Evolutionary conservation across 2,113 vertebrate species (phyloP), one percentile per base, ranked within the genome.

Genomic region (Microcebus jonahi): DNA sequence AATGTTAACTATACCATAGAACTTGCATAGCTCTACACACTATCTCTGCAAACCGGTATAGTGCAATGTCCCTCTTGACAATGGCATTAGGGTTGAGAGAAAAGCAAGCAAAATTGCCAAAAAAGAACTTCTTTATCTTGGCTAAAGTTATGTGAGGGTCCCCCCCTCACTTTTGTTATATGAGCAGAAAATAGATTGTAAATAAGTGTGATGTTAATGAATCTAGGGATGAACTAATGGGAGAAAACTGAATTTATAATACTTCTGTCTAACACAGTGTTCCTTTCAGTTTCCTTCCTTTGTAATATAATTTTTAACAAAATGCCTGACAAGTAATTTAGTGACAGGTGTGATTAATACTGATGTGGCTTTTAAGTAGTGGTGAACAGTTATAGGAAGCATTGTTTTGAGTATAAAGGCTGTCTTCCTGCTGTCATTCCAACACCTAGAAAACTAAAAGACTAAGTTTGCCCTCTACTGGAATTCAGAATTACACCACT

Each of bases 401-500:
- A 21, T 31, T 18, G 57, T 61, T 88, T 48, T 45, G 70, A 75
- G 31, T 4, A 23, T 63, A 45, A 93, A 65, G 80, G 87, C 92
- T 96, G n/a, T 80, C 0, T 45, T 20, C n/a, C 81, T 42, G 25
- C 29, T 82, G 39, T 36, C 6, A 63, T 39, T 57, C 55, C 68
- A 63, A 67, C 1, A 67, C 63, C 94, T 94, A 39, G 50, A 93
- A 84, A 94, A 98, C 97, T 57, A 59, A 96, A 90, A 98, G 98
- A 67, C 97, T 94, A 86, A 98, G 98, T 98, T 98, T 98, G 98
- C 98, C 98, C 98, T 98, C 98, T 99, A 67, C 98, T 99, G 98
- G 98, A 97, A 96, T 94, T 90, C 84, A 92, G 95, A 97, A 90
- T 97, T 91, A 98, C 89, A 95, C 98, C 94, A 76, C 93, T 88